Evolutionary conservation across 2,113 vertebrate species (phyloP).

Genomic region (Phalacrocorax carbo): DNA sequence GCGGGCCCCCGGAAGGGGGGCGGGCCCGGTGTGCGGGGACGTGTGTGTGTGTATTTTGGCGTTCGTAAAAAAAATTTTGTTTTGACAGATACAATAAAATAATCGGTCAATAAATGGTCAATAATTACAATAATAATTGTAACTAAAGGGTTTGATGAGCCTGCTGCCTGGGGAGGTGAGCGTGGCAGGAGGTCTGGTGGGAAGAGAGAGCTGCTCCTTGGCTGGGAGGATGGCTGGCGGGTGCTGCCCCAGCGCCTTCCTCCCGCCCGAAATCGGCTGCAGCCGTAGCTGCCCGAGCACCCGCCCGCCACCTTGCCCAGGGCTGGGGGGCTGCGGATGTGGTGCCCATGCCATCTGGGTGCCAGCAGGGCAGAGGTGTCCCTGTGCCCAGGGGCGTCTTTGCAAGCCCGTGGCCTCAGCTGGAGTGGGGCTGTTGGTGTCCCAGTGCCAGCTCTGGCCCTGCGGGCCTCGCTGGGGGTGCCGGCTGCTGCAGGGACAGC

Average conservation of each 20-base stretch:
- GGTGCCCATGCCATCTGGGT: fast-evolving
- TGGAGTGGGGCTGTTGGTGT: fast-evolving
- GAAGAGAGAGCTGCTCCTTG: neutral
- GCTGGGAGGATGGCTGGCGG: fast-evolving
- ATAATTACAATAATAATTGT: neutral
- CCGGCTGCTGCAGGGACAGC: no score
- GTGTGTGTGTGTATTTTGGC: no score
- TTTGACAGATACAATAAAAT: neutral
- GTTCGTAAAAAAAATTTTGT: neutral
- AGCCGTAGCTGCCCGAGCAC: neutral
- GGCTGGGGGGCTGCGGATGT: fast-evolving
- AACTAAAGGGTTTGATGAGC: neutral
- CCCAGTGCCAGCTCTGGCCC: neutral
- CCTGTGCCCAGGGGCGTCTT: fast-evolving
- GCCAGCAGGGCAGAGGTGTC: neutral
- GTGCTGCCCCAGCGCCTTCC: fast-evolving
- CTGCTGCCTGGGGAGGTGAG: neutral
- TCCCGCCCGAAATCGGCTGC: neutral
- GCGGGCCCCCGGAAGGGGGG: neutral
- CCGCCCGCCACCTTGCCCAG: neutral
- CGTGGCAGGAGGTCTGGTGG: no score
- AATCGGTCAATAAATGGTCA: neutral
- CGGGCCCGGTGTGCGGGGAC: neutral
- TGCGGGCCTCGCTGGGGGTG: no score
- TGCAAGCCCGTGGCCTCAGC: neutral